Base-by-base conservation (phyloP, 2,888 invertebrate species). In the Sthenelais limicola region DNA sequence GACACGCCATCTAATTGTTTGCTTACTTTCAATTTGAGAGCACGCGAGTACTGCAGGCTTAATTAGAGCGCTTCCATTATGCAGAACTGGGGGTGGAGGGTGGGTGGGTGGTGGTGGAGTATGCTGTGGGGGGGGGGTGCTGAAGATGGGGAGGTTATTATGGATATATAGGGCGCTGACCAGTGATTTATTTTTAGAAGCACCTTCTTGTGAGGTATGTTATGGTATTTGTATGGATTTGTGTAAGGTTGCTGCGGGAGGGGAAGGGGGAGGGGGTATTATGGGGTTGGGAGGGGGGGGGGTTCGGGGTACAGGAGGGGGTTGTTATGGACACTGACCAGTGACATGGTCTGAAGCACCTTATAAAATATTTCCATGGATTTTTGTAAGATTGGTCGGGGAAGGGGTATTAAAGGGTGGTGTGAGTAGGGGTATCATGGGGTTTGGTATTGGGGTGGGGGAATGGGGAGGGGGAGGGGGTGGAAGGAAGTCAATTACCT, bases 1-100 rank as follows among this genome's bases (percentile, higher is more conserved):
- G 2, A 24, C 56, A 56, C 56, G 32, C 56, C 56, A 32, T 52
- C 56, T 56, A 56, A 56, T 56, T 56, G 56, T 56, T 56, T 56
- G 56, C 33, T 56, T 56, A 56, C 56, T 56, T 56, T 56, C 33
- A 56, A 56, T 56, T 56, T 56, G 30, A 3, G 32, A 1, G 56
- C 56, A 56, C 56, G 56, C 56, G 56, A 56, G 56, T 24, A 33
- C 32, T 3, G 1, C 9, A 7, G 12, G 32, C 56, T 56, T 56
- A 56, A 56, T 56, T 56, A 56, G 56, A 33, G 32, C 30, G 30
- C 30, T 56, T 56, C 33, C 56, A 56, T 52, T 2, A n/a, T n/a
- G 52, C 9, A 5, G 52, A 52, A 12, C 28, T 24, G 15, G 21
- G 52, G 26, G 52, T 12, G n/a, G 5, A 30, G 26, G 52, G 52